These are phyloP conservation scores for Hermatobates lingyangjiaoensis DNA, from an alignment of 1,140 invertebrate species.

Conservation along the genomic window DNA sequence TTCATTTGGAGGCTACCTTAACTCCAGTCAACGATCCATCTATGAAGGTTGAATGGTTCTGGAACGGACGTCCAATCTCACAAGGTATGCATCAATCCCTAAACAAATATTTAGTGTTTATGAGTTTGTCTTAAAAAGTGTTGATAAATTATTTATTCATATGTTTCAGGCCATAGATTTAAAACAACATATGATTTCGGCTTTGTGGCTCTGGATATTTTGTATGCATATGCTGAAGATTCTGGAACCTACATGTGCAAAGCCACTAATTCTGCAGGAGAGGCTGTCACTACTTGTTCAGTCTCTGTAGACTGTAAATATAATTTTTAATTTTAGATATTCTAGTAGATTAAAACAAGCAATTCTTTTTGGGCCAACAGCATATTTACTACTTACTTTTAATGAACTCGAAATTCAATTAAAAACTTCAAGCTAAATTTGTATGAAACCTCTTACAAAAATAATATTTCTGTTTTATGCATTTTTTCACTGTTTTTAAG, in stretches of 20 bases:
- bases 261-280: constrained; percentile 77
- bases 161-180: constrained; percentile 48
- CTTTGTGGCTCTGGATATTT: constrained; percentile 82
- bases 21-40: constrained; percentile 88
- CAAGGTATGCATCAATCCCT: constrained; percentile 34
- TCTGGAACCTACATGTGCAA: constrained; percentile 87
- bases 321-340: background rate
- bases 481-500: too few relatives aligned
- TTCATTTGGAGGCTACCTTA: constrained; percentile 87
- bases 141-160: background rate
- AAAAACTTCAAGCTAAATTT: too few relatives aligned
- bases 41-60: constrained; percentile 89
- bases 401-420: too few relatives aligned
- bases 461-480: too few relatives aligned
- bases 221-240: constrained; percentile 92
- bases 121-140: background rate
- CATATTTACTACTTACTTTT: too few relatives aligned
- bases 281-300: constrained; percentile 76
- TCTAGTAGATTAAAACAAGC: background rate
- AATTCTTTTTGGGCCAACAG: too few relatives aligned
- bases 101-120: background rate
- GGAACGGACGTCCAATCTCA: constrained; percentile 74
- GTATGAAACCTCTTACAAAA: too few relatives aligned
- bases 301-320: constrained; percentile 60
- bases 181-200: constrained; percentile 91